Evolutionary conservation across 1,140 invertebrate genomes (phyloP).

Genomic region (Eriosoma lanigerum): DNA sequence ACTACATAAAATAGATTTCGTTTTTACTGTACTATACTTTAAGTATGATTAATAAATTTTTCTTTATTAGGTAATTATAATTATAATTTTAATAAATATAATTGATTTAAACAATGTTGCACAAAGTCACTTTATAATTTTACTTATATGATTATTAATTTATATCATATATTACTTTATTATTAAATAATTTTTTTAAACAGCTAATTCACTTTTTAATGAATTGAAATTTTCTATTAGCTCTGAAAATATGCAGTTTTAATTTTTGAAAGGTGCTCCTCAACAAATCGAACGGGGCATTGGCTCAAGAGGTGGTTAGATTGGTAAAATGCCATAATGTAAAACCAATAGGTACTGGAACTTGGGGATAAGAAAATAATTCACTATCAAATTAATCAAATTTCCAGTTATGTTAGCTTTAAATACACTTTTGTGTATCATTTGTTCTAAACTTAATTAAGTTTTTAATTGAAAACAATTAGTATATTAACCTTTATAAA

Average conservation of each 20-base stretch:
- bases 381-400: not conserved
- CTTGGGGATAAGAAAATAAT: not conserved
- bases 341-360: not conserved
- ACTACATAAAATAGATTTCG: no score
- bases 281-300: not conserved
- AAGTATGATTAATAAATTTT: no score
- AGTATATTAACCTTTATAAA: no score
- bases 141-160: no score
- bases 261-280: conserved; percentile 7
- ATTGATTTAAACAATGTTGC: no score
- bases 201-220: conserved; percentile 4
- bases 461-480: not conserved
- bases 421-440: not conserved
- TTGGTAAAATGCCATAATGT: not conserved
- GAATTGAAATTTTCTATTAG: not conserved
- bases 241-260: not conserved
- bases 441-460: not conserved
- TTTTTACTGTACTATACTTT: no score
- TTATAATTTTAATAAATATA: no score
- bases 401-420: not conserved
- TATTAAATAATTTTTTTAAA: not conserved
- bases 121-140: no score
- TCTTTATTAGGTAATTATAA: no score
- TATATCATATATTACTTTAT: no score
- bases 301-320: not conserved